Conservation (phyloP, 2,888 invertebrate genomes). For the Prenolepis imparis region DNA sequence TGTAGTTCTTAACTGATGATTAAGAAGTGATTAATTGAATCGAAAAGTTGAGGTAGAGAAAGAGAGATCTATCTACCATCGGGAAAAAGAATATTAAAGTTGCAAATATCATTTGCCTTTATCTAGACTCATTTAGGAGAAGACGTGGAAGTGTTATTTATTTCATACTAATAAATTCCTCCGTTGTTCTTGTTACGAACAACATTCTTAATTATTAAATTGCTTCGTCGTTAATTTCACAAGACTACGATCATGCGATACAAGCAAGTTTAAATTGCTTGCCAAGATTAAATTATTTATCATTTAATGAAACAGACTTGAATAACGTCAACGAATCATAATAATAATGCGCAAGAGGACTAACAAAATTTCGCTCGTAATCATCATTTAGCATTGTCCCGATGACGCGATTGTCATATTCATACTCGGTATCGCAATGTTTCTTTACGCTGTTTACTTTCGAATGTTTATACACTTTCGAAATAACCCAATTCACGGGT, state of each 20-base stretch:
- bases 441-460: conserved; percentile 21
- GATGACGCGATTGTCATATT: not conserved
- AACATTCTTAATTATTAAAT: conserved; percentile 6
- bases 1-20: not conserved
- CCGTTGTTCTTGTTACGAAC: not conserved
- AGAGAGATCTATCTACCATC: not conserved
- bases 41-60: not conserved
- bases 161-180: not conserved
- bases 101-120: not conserved
- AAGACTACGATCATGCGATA: not conserved
- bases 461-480: conserved; percentile 49
- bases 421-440: conserved; percentile 17
- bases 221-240: conserved; percentile 14
- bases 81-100: not conserved
- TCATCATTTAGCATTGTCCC: not conserved
- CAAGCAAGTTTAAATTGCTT: not conserved
- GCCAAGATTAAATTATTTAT: conserved; percentile 14
- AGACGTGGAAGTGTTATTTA: not conserved
- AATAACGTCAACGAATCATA: conserved; percentile 1
- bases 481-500: conserved; percentile 45
- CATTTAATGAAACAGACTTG: not conserved
- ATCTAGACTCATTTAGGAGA: not conserved
- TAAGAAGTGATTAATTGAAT: not conserved
- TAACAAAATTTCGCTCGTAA: not conserved
- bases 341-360: not conserved